phyloP scores from a whole-genome alignment of 2,797 vertebrate species.

The Premnoplex brunnescens region DNA sequence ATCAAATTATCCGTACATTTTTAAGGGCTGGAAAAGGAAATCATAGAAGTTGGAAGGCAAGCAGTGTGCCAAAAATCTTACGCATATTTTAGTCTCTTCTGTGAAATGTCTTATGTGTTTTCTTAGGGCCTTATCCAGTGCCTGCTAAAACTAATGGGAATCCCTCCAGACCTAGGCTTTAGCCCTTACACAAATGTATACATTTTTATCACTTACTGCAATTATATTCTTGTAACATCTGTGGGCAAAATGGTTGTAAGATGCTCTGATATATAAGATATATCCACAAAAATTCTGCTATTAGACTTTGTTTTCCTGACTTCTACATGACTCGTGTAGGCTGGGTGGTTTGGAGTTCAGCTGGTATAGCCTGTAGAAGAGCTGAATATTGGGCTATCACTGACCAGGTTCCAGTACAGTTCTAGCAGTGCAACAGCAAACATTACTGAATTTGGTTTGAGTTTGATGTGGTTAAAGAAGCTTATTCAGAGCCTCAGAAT shows the following conservation, averaged over 20 bases:
- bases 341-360: not conserved
- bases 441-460: not conserved
- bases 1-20: not conserved
- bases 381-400: not conserved
- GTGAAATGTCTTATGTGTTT: not conserved
- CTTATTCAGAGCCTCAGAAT: not conserved
- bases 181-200: not conserved
- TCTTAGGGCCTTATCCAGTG: not conserved
- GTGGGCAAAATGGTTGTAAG: not conserved
- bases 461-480: not conserved
- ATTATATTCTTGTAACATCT: not conserved
- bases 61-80: not conserved
- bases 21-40: not conserved
- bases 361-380: not conserved
- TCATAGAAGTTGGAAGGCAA: not conserved
- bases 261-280: not conserved
- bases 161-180: not conserved
- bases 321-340: accelerated
- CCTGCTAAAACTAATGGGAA: not conserved
- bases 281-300: not conserved
- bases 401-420: not conserved
- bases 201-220: not conserved
- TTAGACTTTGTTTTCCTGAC: not conserved
- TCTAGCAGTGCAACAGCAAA: not conserved
- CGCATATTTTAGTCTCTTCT: not conserved